Conservation (phyloP, 1,140 invertebrate species). For the Cydia splendana region DNA sequence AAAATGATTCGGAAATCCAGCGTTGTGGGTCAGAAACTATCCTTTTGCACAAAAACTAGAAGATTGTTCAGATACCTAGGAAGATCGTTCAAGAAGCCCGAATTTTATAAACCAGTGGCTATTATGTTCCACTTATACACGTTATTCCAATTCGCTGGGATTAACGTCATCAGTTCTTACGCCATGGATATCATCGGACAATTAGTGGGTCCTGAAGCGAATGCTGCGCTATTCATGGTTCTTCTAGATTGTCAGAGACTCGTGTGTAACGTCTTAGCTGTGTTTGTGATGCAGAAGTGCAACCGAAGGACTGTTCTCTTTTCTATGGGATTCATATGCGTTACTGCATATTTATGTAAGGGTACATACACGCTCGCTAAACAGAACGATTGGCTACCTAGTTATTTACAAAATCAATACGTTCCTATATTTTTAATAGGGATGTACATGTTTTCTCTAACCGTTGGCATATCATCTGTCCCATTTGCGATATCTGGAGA, state of each 20-base stretch:
- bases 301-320: slow-evolving; percentile 67
- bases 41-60: slow-evolving; percentile 43
- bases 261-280: slow-evolving; percentile 65
- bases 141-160: slow-evolving; percentile 73
- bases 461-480: slow-evolving; percentile 68
- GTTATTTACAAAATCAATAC: slow-evolving; percentile 52
- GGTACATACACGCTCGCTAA: slow-evolving; percentile 61
- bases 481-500: slow-evolving; percentile 72
- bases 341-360: slow-evolving; percentile 64
- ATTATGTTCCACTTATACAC: slow-evolving; percentile 70
- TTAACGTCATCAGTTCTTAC: slow-evolving; percentile 73
- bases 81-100: slow-evolving; percentile 59
- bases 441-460: slow-evolving; percentile 70
- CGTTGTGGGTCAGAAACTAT: slow-evolving; percentile 48
- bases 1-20: slow-evolving; percentile 59
- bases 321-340: slow-evolving; percentile 56
- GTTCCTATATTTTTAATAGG: slow-evolving; percentile 62
- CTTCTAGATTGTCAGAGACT: slow-evolving; percentile 66
- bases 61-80: slow-evolving; percentile 55
- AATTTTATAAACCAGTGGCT: slow-evolving; percentile 71
- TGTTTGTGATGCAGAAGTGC: slow-evolving; percentile 69
- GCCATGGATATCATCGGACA: slow-evolving; percentile 66
- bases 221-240: slow-evolving; percentile 67
- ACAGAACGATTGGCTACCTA: slow-evolving; percentile 47
- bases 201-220: slow-evolving; percentile 62